Evolutionary conservation across 2,113 vertebrate genomes (phyloP).

Genomic region (Osmerus mordax): DNA sequence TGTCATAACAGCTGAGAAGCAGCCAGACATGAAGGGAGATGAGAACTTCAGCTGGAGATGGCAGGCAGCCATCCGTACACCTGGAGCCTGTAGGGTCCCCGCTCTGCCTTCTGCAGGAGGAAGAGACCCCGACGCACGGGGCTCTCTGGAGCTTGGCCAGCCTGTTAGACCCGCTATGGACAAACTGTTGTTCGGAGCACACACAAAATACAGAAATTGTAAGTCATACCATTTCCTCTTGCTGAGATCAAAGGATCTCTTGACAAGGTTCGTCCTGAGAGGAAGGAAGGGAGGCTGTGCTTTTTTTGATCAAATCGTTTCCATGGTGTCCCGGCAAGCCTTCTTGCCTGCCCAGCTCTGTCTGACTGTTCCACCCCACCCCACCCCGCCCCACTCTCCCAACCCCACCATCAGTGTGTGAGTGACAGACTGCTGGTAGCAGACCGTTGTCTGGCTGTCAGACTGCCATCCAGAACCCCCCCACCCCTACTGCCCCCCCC

Average conservation of each 20-base stretch:
- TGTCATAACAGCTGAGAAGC: constrained; percentile 50
- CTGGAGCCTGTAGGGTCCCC: constrained; percentile 43
- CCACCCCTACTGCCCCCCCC: constrained; percentile 2
- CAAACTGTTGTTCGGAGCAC: no score
- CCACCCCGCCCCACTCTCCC: neutral
- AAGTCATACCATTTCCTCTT: no score
- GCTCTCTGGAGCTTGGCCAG: neutral
- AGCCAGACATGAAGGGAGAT: constrained; percentile 30
- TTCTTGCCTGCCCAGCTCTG: constrained; percentile 1
- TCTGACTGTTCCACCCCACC: constrained; percentile 10
- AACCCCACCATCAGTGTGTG: constrained; percentile 25
- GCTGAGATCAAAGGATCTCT: no score
- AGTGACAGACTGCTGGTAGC: constrained; percentile 56
- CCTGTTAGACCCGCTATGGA: no score
- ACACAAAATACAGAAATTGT: no score
- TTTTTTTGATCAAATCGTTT: neutral
- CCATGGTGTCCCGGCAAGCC: neutral
- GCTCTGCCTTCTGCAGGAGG: constrained; percentile 30
- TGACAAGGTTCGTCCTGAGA: no score
- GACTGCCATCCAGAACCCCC: constrained; percentile 32
- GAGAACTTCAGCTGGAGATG: constrained; percentile 54
- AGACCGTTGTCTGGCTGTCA: constrained; percentile 55
- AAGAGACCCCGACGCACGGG: constrained; percentile 16
- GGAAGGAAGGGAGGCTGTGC: no score
- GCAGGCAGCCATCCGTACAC: constrained; percentile 48